Conservation (phyloP, 2,797 vertebrate genomes). For the Acestrorhynchus altus region DNA sequence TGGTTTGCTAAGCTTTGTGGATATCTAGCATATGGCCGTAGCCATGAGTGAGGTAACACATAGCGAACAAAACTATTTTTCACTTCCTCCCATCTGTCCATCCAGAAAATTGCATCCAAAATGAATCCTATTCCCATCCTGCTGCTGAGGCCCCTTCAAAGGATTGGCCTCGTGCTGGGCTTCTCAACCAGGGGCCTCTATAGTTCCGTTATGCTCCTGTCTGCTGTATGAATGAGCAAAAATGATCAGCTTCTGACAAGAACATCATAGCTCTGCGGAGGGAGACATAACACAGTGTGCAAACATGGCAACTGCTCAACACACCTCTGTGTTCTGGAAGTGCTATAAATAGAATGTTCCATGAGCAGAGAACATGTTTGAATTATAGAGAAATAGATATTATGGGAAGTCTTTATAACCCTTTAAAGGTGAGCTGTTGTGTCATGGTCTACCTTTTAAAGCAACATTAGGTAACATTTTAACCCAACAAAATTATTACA, state of each 20-base stretch:
- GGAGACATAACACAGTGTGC: slow-evolving; percentile 44
- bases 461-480: no score
- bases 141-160: slow-evolving; percentile 57
- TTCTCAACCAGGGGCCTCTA: slow-evolving; percentile 64
- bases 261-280: slow-evolving; percentile 58
- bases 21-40: slow-evolving; percentile 71
- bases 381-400: slow-evolving; percentile 2
- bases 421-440: not conserved
- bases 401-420: not conserved
- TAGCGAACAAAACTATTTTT: slow-evolving; percentile 65
- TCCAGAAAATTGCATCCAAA: slow-evolving; percentile 67
- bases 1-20: slow-evolving; percentile 51
- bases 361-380: not conserved
- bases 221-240: slow-evolving; percentile 50
- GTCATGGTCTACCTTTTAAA: no score
- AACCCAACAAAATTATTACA: no score
- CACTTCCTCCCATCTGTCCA: slow-evolving; percentile 74
- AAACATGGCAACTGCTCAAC: slow-evolving; percentile 50
- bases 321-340: slow-evolving; percentile 3
- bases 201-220: slow-evolving; percentile 62
- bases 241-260: slow-evolving; percentile 46
- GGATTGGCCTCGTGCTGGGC: slow-evolving; percentile 67
- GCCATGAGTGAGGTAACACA: slow-evolving; percentile 67
- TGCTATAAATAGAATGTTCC: not conserved
- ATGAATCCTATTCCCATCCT: slow-evolving; percentile 63